Percentiles rank a stretch among this genome's conserved stretches.
These are phyloP conservation scores for Heliocidaris erythrogramma DNA, from an alignment of 35 echinoderm and acorn worm genomes.

Conservation along the genomic window DNA sequence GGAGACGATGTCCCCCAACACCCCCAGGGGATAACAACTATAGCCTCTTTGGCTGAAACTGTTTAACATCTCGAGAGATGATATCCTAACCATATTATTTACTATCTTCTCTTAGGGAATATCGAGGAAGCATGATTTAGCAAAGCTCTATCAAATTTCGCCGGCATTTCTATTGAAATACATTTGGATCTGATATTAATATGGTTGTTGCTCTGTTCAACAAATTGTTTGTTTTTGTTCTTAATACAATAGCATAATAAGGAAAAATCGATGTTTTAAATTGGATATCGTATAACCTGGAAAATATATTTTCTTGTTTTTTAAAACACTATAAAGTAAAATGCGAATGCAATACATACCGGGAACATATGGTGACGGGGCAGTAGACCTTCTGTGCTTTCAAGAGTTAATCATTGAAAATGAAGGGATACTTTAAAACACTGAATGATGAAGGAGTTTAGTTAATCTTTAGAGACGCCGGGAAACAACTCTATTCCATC, in stretches of 20 bases:
- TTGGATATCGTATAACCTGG: background rate
- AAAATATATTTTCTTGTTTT: background rate
- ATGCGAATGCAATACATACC: background rate
- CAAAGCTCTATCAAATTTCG: background rate
- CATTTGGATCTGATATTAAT: background rate
- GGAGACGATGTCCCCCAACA: background rate
- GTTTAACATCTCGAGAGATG: background rate
- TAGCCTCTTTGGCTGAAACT: background rate
- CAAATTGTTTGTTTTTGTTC: background rate
- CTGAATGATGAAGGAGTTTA: background rate
- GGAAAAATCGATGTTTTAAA: background rate
- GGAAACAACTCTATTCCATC: background rate
- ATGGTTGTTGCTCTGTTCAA: background rate
- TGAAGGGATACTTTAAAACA: background rate
- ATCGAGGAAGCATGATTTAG: too few relatives aligned
- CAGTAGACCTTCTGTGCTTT: background rate
- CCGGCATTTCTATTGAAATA: background rate
- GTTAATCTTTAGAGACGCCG: background rate
- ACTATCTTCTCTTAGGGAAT: too few relatives aligned
- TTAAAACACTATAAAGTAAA: background rate
- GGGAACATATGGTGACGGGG: background rate
- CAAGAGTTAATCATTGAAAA: background rate
- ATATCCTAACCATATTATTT: background rate
- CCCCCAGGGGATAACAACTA: background rate
- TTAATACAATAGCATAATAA: background rate